Base-by-base conservation (phyloP, 2,888 invertebrate genomes). In the Eupithecia pulchellata region DNA sequence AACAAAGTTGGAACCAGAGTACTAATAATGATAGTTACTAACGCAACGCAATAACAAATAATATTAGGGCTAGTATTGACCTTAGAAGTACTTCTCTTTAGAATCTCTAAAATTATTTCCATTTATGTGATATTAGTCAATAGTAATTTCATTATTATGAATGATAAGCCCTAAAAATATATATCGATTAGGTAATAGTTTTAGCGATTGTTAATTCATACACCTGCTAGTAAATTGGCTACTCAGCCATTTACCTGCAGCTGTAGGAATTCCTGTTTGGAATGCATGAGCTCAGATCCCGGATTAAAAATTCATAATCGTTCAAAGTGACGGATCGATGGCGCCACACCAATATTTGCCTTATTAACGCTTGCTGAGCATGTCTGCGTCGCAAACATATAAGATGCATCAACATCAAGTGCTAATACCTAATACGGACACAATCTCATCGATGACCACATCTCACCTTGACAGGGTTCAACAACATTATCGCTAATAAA, bases 401-500 rank as follows among this genome's bases (percentile, higher is more conserved):
- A 81, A 84, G 82, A 80, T 85, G 83, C 82, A 85, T 75, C 77
- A 83, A 79, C 86, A 85, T 75, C 77, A 83, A 79, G 86, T 86
- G 88, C 84, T 89, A 89, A 90, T 88, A 75, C 72, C 84, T 89
- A 89, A 90, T 87, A 75, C 73, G 74, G 75, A 80, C 80, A 81
- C 82, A 82, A 85, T 82, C 84, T 82, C 73, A 81, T 82, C 85
- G 83, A 88, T 89, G 89, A 89, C 78, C 83, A 86, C 83, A 86
- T 81, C 76, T 89, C 81, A 88, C 90, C 91, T 91, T 90, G 88
- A 80, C 77, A 79, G 83, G 82, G 88, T 87, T 88, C 87, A 86
- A 86, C 85, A 86, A 79, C 86, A 82, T 81, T 77, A 77, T 73
- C 78, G 83, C 82, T 82, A 77, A 82, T 79, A 80, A 77, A 82